phyloP scores from a whole-genome alignment of 2,113 vertebrate species.

The Oreochromis tanganicae region DNA sequence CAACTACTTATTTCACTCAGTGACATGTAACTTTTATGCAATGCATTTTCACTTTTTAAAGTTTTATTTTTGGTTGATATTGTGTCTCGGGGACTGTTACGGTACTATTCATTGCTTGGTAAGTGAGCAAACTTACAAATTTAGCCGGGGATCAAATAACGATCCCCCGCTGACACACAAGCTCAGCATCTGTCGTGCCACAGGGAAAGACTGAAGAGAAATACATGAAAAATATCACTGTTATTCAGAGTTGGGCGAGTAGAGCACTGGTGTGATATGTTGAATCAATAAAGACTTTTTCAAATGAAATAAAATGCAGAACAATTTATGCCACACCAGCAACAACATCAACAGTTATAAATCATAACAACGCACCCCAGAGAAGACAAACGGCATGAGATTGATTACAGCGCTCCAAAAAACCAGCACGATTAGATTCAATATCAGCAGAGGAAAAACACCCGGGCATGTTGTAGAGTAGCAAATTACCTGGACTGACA shows the following conservation, averaged over 20 bases:
- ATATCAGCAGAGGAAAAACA: background rate
- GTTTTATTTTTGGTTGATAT: background rate
- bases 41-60: fast-evolving
- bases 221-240: background rate
- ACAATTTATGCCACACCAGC: background rate
- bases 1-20: background rate
- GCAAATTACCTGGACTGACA: background rate
- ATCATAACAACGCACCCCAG: background rate
- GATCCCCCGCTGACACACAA: background rate
- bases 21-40: background rate
- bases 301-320: constrained; percentile 14
- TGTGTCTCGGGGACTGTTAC: background rate
- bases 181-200: background rate
- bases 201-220: background rate
- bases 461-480: background rate
- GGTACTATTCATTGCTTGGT: background rate
- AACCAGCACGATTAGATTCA: background rate
- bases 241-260: background rate
- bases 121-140: background rate
- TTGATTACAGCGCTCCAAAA: background rate
- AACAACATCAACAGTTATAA: background rate
- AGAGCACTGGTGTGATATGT: background rate
- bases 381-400: background rate
- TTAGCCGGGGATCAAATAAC: background rate
- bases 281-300: constrained; percentile 8